These are phyloP conservation scores for Pavo muticus DNA, from an alignment of 2,113 vertebrate species.

Conservation along the genomic window DNA sequence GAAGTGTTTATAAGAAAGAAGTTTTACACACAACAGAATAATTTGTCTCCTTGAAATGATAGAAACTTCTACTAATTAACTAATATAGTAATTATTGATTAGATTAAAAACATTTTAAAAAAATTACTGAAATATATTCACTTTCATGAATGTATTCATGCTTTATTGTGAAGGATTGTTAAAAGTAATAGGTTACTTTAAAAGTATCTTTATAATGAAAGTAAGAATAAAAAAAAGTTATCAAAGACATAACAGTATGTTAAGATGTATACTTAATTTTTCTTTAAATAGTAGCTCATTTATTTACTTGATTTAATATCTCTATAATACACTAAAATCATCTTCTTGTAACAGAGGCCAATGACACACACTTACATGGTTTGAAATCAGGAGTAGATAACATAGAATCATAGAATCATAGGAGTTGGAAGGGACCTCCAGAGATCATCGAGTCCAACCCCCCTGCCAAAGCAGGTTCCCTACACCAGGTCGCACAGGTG, in stretches of 20 bases:
- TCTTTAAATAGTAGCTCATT: neutral
- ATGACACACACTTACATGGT: neutral
- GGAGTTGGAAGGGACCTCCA: no score
- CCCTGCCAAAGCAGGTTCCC: no score
- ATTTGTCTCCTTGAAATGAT: neutral
- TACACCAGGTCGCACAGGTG: no score
- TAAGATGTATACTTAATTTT: neutral
- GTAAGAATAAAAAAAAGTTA: neutral
- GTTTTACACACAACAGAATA: neutral
- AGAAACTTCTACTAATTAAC: neutral
- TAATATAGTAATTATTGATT: neutral
- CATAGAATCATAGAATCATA: no score
- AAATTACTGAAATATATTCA: neutral
- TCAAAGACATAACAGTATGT: neutral
- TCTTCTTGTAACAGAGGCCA: neutral
- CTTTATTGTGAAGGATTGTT: neutral
- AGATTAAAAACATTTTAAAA: neutral
- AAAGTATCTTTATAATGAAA: neutral
- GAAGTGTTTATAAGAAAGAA: constrained; percentile 1
- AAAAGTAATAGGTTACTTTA: neutral
- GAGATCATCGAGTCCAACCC: no score
- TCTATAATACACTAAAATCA: neutral
- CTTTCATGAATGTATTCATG: constrained; percentile 16
- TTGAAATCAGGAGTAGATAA: neutral
- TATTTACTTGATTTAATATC: constrained; percentile 25